These are phyloP conservation scores for Platysteira castanea DNA, from an alignment of 2,113 vertebrate species.

Conservation along the genomic window DNA sequence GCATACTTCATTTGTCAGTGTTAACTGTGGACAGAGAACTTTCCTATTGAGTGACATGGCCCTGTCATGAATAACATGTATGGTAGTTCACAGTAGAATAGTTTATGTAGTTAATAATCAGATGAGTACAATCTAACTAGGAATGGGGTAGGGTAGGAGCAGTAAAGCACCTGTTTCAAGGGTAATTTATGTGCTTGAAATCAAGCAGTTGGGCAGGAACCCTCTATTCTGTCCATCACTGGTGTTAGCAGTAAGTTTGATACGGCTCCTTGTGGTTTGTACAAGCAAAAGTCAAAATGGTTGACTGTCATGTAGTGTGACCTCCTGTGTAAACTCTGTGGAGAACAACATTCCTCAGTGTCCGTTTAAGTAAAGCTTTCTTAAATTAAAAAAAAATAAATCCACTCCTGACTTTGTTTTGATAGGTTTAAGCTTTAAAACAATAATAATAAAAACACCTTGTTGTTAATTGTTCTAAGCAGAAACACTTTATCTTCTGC, in stretches of 20 bases:
- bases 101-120: neutral
- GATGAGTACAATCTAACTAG: neutral
- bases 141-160: neutral
- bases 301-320: neutral
- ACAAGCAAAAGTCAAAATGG: neutral
- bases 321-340: neutral
- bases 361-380: neutral
- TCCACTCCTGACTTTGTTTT: neutral
- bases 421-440: neutral
- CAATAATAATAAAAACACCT: neutral
- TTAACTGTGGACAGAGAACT: neutral
- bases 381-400: neutral
- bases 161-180: neutral
- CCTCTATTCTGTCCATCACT: neutral
- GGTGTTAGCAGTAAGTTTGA: neutral
- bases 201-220: neutral
- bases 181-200: neutral
- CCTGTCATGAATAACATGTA: neutral
- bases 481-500: conserved; percentile 5
- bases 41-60: too few relatives aligned
- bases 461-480: neutral
- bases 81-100: neutral
- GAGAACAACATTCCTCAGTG: neutral
- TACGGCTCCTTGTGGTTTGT: neutral
- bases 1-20: accelerated